Base-by-base conservation (phyloP, 2,113 vertebrate species). In the Micronisus gabar region DNA sequence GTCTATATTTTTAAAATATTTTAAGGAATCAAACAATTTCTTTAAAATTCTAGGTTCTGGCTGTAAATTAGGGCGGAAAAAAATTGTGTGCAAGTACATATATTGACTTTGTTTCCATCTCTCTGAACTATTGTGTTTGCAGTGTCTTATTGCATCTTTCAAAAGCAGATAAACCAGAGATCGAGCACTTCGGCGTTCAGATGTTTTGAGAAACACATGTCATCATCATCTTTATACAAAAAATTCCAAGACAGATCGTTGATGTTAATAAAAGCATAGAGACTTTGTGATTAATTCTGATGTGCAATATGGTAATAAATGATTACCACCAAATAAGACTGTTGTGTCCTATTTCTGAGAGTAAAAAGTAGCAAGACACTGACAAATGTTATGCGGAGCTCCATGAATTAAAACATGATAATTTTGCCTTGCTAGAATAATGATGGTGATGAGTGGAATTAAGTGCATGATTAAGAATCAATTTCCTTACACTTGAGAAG, bases 401-500 rank as follows among this genome's bases (percentile, higher is more conserved):
- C 27, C 56, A 82, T 91, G 75, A 93, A 93, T 93, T 85, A 82
- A 93, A 93, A 40, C 26, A 58, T 25, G 6, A 27, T 76, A 25
- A 93, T 62, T 91, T 88, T 88, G 36, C 53, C 48, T 38, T 73
- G 53, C 45, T 88, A 53, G 48, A 72, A 88, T 82, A 91, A 82
- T 73, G 45, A 88, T 47, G 40, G 55, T 45, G 66, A 92, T 92
- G 29, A 80, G 45, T 53, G 50, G 41, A 86, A 90, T 86, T 79
- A 93, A 88, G 26, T 88, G 32, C 34, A 62, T 66, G 70, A 94
- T 83, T 93, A 96, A 92, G 71, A 93, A 94, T 53, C 58, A 52
- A 58, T 94, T 94, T 88, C 78, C 58, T 68, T 81, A 48, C 61
- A 48, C 68, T 84, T 75, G 16, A 87, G 78, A 91, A 61, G 34